Percentiles rank a stretch among this genome's conserved stretches.
Conservation (phyloP, 2,113 vertebrate genomes). For the Cinclus mexicanus region DNA sequence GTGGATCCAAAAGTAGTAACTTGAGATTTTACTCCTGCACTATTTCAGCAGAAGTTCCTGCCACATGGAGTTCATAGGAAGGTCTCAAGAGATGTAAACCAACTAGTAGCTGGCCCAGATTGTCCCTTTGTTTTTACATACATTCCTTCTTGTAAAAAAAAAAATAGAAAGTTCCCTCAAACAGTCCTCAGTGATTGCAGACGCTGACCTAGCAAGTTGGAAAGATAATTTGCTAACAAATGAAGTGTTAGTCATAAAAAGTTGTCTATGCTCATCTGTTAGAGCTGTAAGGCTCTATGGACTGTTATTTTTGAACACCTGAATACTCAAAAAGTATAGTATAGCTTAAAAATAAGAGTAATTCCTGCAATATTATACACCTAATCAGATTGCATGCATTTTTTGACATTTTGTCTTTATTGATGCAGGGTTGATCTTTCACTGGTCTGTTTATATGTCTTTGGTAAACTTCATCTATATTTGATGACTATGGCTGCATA, state of each 20-base stretch:
- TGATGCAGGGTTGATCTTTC: rapidly evolving
- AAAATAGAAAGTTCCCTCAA: not conserved
- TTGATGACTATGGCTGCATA: not conserved
- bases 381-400: not conserved
- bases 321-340: not conserved
- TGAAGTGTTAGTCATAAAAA: not conserved
- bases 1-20: slow-evolving; percentile 12
- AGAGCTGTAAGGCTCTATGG: not conserved
- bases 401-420: not conserved
- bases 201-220: not conserved
- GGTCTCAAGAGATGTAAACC: not conserved
- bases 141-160: not conserved
- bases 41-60: slow-evolving; percentile 7
- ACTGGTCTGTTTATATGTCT: not conserved
- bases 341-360: not conserved
- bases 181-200: not conserved
- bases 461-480: not conserved
- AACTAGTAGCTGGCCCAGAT: not conserved
- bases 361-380: not conserved
- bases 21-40: slow-evolving; percentile 1
- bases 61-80: not conserved
- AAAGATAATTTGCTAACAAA: not conserved
- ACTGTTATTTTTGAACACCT: not conserved
- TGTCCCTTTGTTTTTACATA: not conserved
- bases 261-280: not conserved